phyloP scores from a whole-genome alignment of 2,888 invertebrate species.

The Heliconius cydno region DNA sequence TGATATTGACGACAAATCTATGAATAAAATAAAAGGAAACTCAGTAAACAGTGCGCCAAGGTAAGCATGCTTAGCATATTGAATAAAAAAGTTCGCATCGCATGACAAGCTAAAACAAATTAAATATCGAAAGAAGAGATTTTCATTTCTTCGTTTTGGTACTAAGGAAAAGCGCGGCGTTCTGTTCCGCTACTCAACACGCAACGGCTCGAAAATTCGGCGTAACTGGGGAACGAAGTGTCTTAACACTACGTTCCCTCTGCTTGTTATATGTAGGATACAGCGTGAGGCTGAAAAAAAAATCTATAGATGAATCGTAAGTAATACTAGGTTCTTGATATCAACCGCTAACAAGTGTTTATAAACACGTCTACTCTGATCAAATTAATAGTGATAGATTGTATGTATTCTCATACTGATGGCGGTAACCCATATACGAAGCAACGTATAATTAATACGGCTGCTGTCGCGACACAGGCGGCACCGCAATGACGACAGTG shows the following conservation, averaged over 20 bases:
- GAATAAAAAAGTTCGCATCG: conserved; percentile 53
- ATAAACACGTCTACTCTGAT: background rate
- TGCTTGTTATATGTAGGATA: no score
- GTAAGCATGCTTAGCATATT: conserved; percentile 54
- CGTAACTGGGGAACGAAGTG: no score
- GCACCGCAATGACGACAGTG: conserved; percentile 2
- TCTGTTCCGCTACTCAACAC: no score
- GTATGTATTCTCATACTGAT: background rate
- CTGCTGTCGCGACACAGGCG: background rate
- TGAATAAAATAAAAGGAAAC: conserved; percentile 36
- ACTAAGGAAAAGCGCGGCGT: no score
- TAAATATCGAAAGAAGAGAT: background rate
- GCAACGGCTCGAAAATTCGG: no score
- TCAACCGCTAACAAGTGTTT: background rate
- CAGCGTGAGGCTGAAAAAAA: no score
- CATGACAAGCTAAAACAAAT: background rate
- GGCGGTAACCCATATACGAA: conserved; percentile 7
- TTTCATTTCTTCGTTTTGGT: no score
- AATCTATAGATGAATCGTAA: background rate
- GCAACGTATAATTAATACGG: background rate
- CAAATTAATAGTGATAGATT: conserved; percentile 8
- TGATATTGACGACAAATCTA: background rate
- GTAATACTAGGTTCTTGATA: background rate
- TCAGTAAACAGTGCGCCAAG: conserved; percentile 37
- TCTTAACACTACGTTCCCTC: no score